Evolutionary conservation across 2,888 invertebrate genomes (phyloP), one percentile per base, ranked within the genome.

Genomic region (Tachina fera): DNA sequence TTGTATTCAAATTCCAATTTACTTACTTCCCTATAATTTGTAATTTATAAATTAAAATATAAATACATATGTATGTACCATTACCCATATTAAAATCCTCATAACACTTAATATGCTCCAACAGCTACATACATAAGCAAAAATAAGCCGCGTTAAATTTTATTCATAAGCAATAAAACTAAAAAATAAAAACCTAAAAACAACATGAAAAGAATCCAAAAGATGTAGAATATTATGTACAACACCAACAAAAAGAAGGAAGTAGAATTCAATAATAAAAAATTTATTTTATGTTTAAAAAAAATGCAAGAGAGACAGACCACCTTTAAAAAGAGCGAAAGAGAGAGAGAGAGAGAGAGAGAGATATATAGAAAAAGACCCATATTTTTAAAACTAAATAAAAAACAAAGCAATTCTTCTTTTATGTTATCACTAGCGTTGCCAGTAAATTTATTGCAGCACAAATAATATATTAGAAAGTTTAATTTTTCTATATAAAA

Each of bases 221-320:
- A 61, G 67, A 67, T 63, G 45, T 65, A 76, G 41, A 68, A 43
- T 16, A 31, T n/a, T 45, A 47, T 39, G 43, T 60, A n/a, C 9
- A 63, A 51, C 60, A 74, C 16, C 22, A 74, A 41, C 4, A 67
- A 58, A 39, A 80, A 80, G 75, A 53, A 80, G 84, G 75, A 84
- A 84, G 79, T 84, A 80, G 80, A 80, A 71, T 84, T 53, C 68
- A 53, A 72, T 53, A 49, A 47, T 31, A 68, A 22, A 41, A 8
- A 41, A 58, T 60, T n/a, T 49, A n/a, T 49, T n/a, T 19, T 49
- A 14, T 45, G 9, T 14, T 45, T 2, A 11, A 74, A 51, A 41
- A 56, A 65, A 70, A 31, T 31, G 11, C n/a, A 49, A 53, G 5
- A 45, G 47, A 60, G 39, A 45, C 31, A 31, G 0, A 31, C 31